Evolutionary conservation across 2,797 vertebrate species (phyloP).

Genomic region (Melanotaenia boesemani): DNA sequence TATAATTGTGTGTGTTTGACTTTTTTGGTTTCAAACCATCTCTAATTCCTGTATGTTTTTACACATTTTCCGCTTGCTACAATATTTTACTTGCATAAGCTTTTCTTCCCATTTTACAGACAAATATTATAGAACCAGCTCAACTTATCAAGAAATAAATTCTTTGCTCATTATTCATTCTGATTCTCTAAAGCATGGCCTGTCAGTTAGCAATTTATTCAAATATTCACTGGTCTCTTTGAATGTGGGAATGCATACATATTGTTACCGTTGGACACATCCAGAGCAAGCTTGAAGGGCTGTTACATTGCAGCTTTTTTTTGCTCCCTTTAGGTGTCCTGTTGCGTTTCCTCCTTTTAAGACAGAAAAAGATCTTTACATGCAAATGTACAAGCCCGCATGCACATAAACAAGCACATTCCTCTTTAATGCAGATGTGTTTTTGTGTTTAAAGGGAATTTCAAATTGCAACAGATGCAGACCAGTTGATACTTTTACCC

Average conservation of each 20-base stretch:
- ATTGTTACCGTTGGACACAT: conserved; percentile 58
- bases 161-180: conserved; percentile 71
- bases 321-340: conserved; percentile 53
- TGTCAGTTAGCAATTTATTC: conserved; percentile 75
- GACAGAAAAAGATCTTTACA: conserved; percentile 53
- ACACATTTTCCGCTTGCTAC: background rate
- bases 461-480: conserved; percentile 70
- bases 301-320: conserved; percentile 44
- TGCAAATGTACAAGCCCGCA: conserved; percentile 40
- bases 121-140: conserved; percentile 30
- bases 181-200: conserved; percentile 64
- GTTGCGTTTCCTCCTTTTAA: conserved; percentile 60
- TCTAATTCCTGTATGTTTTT: conserved; percentile 14
- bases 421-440: conserved; percentile 69
- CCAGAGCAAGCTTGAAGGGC: conserved; percentile 55
- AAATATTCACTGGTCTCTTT: conserved; percentile 75
- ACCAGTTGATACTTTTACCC: conserved; percentile 83
- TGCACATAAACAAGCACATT: conserved; percentile 31
- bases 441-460: conserved; percentile 86
- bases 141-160: conserved; percentile 67
- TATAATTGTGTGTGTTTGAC: background rate
- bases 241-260: conserved; percentile 73
- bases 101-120: conserved; percentile 28
- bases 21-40: conserved; percentile 18
- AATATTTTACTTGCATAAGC: conserved; percentile 23